Evolutionary conservation across 2,113 vertebrate genomes (phyloP), one percentile per base, ranked within the genome.

Genomic region (Amphiprion percula): DNA sequence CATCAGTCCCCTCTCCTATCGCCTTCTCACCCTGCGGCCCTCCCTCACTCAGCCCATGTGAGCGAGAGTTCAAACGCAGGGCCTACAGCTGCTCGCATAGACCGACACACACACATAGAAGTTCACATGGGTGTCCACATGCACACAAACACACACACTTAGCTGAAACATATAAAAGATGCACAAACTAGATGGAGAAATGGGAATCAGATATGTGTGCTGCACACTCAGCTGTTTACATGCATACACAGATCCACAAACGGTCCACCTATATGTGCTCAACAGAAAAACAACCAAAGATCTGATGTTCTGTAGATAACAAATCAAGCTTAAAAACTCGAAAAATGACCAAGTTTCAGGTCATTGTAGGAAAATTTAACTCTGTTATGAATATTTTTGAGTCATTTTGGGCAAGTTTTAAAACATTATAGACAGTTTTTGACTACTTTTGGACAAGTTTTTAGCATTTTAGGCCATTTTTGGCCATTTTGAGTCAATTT

Each of bases 41-140:
- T 90, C 85, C 92, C 85, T 86, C 74, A 10, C 82, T 82, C 86
- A 80, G 84, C 84, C 87, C 93, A 94, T 95, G 93, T 94, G 94
- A 93, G 90, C 76, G 9, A 60, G 84, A 79, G 93, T 94, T 93
- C 92, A 95, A 90, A 87, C 53, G 47, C 89, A 69, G 90, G 87
- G 76, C 82, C 87, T 86, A 88, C 92, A 94, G 91, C 91, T 91
- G 92, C 85, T 65, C 49, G 1, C 60, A 15, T 4, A 69, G 1
- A 62, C 44, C 6, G 33, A 68, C 23, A 69, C 44, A 56, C 68
- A 76, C 59, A 78, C 49, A 79, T 60, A 69, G 52, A 62, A n/a
- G 60, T 56, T 65, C 66, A 62, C 41, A 64, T 14, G 39, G 50
- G 64, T 11, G 44, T 28, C 39, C 2, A 19, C 16, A 4, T 41